Evolutionary conservation across 2,113 vertebrate species (phyloP).

Genomic region (Pithys albifrons): DNA sequence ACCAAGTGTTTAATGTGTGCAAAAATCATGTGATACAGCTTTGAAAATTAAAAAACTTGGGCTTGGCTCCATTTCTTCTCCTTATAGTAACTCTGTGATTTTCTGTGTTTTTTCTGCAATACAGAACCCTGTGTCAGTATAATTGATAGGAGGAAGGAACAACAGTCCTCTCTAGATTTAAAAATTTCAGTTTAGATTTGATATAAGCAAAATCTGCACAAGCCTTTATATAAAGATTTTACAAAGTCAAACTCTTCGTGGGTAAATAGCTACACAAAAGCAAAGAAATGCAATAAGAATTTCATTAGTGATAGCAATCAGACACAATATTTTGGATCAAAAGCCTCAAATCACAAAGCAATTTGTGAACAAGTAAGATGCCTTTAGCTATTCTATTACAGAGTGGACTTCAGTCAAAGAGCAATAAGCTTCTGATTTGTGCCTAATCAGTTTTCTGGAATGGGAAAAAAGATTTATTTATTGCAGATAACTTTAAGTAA

Average conservation of each 20-base stretch:
- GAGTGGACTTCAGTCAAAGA: not conserved
- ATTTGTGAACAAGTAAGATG: not conserved
- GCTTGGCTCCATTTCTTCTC: not conserved
- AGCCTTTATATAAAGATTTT: not conserved
- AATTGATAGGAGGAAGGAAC: not conserved
- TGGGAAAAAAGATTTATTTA: not conserved
- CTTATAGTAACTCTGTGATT: not conserved
- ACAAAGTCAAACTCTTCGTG: not conserved
- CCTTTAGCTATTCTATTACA: not conserved
- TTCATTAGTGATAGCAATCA: not conserved
- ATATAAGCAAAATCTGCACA: not conserved
- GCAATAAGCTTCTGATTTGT: not conserved
- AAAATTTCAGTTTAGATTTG: not conserved
- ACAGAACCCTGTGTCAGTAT: not conserved
- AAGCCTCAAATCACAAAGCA: not conserved
- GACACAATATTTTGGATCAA: not conserved
- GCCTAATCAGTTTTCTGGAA: not conserved
- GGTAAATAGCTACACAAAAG: not conserved
- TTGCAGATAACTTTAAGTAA: not conserved
- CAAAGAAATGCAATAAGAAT: not conserved
- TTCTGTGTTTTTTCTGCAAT: not conserved
- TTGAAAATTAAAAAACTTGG: not conserved
- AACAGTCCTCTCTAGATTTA: not conserved
- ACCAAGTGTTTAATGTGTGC: not conserved
- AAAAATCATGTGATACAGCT: not conserved